Conservation (phyloP, 2,888 invertebrate species). For the Cabera pusaria region DNA sequence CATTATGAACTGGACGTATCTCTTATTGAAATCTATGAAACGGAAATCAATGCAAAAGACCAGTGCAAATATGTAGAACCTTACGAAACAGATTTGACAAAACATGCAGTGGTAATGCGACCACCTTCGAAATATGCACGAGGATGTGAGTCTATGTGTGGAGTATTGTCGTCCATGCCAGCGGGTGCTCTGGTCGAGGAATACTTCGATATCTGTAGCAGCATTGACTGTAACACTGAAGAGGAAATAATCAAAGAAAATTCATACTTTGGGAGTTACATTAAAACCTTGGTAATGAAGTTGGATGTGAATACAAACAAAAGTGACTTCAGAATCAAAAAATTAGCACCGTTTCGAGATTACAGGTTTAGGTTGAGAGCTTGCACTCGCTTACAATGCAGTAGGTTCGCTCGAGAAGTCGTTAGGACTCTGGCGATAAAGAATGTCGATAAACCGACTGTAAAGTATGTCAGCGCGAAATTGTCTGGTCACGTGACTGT, state of each 20-base stretch:
- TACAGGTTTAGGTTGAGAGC: conserved; percentile 66
- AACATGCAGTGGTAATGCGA: conserved; percentile 60
- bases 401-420: conserved; percentile 55
- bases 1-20: conserved; percentile 63
- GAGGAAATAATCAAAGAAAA: conserved; percentile 49
- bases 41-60: conserved; percentile 46
- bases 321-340: conserved; percentile 51
- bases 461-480: conserved; percentile 39
- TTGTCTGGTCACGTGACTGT: conserved; percentile 48
- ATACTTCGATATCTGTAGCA: conserved; percentile 61
- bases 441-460: conserved; percentile 53
- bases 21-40: conserved; percentile 52
- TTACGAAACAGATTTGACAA: conserved; percentile 49
- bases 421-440: conserved; percentile 56
- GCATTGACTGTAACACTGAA: conserved; percentile 45
- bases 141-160: conserved; percentile 67
- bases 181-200: conserved; percentile 59
- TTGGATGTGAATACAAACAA: conserved; percentile 48
- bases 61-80: conserved; percentile 50
- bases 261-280: conserved; percentile 45
- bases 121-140: conserved; percentile 61
- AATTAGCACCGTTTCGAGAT: conserved; percentile 66
- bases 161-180: conserved; percentile 53
- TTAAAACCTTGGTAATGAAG: conserved; percentile 49
- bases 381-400: conserved; percentile 54